phyloP scores from a whole-genome alignment of 1,140 invertebrate genomes.

The Adoxophyes honmai region DNA sequence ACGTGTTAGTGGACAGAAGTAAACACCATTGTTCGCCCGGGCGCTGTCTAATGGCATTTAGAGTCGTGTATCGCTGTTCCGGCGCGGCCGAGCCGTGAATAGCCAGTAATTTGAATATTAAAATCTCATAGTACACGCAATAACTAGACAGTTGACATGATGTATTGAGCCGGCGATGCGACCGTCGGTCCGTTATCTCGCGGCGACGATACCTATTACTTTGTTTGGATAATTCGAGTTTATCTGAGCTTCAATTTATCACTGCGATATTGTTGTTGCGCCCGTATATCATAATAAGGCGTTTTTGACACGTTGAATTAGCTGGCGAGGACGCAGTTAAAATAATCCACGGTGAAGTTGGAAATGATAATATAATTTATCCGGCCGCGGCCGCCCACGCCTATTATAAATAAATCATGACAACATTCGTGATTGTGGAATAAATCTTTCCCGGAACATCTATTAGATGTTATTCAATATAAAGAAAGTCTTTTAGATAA shows the following conservation, averaged over 20 bases:
- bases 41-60: constrained; percentile 5
- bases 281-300: neutral
- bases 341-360: neutral
- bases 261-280: constrained; percentile 6
- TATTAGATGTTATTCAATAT: constrained; percentile 2
- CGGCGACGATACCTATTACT: constrained; percentile 6
- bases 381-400: neutral
- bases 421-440: constrained; percentile 3
- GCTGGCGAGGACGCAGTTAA: too few relatives aligned
- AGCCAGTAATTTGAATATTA: constrained; percentile 13
- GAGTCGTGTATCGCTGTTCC: neutral
- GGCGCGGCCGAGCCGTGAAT: neutral
- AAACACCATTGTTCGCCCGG: constrained; percentile 9
- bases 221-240: constrained; percentile 6
- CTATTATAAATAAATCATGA: constrained; percentile 14
- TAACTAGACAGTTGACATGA: constrained; percentile 13
- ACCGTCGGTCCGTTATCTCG: constrained; percentile 7
- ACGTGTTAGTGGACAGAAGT: constrained; percentile 11
- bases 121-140: neutral
- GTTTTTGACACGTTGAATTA: too few relatives aligned
- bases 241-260: constrained; percentile 14
- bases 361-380: constrained; percentile 9
- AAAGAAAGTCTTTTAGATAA: neutral
- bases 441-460: neutral
- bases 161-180: constrained; percentile 10